Base-by-base conservation (phyloP, 2,888 invertebrate genomes). In the Rotaria macrura region DNA sequence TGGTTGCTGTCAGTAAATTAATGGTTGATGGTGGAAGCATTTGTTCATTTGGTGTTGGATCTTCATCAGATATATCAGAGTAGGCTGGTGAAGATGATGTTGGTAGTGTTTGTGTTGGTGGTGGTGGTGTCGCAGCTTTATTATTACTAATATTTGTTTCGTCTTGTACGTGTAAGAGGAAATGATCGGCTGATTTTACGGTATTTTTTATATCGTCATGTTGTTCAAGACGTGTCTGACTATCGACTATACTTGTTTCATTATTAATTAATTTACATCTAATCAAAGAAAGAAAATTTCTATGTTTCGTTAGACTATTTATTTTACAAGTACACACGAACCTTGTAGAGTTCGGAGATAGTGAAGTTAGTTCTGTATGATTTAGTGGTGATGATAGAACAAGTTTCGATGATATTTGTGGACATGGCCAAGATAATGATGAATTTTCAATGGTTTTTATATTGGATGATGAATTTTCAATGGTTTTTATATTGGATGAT, bases 371-470 rank as follows among this genome's bases (percentile, higher is more conserved):
- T 65, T 65, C 65, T 20, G 65, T 34, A 34, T 65, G 17, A 65
- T 65, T 65, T 65, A 65, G 38, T 79, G 79, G 12, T n/a, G 79
- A 79, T 79, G 79, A n/a, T 43, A 79, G 43, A 79, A 79, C 43
- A n/a, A 79, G 10, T 43, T 79, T 79, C 5, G 79, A 79, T 34
- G 65, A 65, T 29, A 65, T 65, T 43, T 79, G 79, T 79, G 79
- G 79, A 79, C 79, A 43, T 40, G 79, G 79, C 79, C 79, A 79
- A 43, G 79, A 38, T 43, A 79, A 79, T 79, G 79, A 10, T 40
- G 40, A 65, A 65, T 65, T 65, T 65, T 65, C 65, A 2, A 65
- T 20, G 34, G 34, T 17, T 65, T 65, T 65, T 20, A 65, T 20
- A 65, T 65, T 65, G n/a, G n/a, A n/a, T 79, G 74, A 6, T 40